Conservation (phyloP, 1,140 invertebrate species). For the Melitaea cinxia region DNA sequence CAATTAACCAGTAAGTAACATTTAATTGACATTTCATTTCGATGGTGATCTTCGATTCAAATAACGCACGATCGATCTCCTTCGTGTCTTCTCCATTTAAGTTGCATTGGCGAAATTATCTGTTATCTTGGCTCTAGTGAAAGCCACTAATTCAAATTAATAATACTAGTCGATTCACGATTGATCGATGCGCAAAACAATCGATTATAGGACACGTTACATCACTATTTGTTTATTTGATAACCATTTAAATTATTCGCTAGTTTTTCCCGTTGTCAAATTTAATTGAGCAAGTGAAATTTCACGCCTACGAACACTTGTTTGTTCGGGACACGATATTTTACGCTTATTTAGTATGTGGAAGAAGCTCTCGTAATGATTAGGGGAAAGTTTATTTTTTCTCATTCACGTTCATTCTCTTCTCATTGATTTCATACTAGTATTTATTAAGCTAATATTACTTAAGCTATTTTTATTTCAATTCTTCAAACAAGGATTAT, state of each 20-base stretch:
- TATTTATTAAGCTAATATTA: too few species aligned
- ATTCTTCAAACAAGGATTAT: neutral
- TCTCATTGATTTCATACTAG: neutral
- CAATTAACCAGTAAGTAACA: neutral
- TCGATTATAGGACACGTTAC: neutral
- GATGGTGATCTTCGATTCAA: neutral
- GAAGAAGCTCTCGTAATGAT: neutral
- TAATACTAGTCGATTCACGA: neutral
- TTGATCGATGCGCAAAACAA: too few species aligned
- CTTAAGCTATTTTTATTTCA: too few species aligned
- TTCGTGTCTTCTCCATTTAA: too few species aligned
- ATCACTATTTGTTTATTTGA: neutral
- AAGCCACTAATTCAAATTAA: too few species aligned
- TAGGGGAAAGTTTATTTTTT: neutral
- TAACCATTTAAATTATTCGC: neutral
- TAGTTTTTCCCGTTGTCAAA: constrained; percentile 16
- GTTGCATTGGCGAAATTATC: too few species aligned
- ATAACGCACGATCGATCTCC: too few species aligned
- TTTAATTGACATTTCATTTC: neutral
- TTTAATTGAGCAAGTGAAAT: constrained; percentile 33
- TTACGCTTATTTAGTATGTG: neutral
- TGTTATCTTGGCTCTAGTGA: too few species aligned
- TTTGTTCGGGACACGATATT: constrained; percentile 22
- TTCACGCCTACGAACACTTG: constrained; percentile 12
- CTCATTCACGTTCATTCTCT: too few species aligned